A percentile compares a stretch with the other conserved stretches of the same genome.
Evolutionary conservation across 2,888 invertebrate species (phyloP).

Genomic region (Dorcus parallelipipedus): DNA sequence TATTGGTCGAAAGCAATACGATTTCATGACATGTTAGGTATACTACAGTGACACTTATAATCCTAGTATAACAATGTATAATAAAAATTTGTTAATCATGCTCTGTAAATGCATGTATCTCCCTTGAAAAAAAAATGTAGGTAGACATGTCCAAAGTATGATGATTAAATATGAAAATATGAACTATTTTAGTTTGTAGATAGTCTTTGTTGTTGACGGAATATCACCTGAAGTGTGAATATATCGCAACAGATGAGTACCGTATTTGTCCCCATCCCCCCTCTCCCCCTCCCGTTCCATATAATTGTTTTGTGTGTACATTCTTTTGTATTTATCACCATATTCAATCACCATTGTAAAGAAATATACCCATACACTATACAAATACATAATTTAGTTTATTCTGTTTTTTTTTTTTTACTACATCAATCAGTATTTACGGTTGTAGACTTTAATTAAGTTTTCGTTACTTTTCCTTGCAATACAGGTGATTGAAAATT

Average conservation of each 20-base stretch:
- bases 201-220: conserved; percentile 38
- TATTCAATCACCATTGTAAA: conserved; percentile 13
- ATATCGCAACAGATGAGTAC: conserved; percentile 17
- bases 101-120: conserved; percentile 47
- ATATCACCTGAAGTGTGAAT: conserved; percentile 24
- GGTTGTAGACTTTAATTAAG: background rate
- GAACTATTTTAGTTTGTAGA: conserved; percentile 37
- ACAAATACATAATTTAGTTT: background rate
- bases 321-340: conserved; percentile 10
- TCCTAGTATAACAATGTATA: conserved; percentile 34
- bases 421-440: background rate
- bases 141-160: conserved; percentile 47
- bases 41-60: conserved; percentile 32
- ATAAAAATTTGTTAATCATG: conserved; percentile 45
- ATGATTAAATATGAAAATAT: conserved; percentile 23
- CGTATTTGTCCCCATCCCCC: conserved; percentile 13
- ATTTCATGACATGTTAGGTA: conserved; percentile 37
- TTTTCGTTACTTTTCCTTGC: background rate
- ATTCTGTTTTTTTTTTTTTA: background rate
- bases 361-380: too few species aligned
- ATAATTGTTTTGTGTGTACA: conserved; percentile 22
- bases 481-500: background rate
- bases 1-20: conserved; percentile 45
- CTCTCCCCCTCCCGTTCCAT: conserved; percentile 22
- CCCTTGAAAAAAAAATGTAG: conserved; percentile 40